Evolutionary conservation across 2,888 invertebrate genomes (phyloP).

Genomic region (Heliconius aoede): DNA sequence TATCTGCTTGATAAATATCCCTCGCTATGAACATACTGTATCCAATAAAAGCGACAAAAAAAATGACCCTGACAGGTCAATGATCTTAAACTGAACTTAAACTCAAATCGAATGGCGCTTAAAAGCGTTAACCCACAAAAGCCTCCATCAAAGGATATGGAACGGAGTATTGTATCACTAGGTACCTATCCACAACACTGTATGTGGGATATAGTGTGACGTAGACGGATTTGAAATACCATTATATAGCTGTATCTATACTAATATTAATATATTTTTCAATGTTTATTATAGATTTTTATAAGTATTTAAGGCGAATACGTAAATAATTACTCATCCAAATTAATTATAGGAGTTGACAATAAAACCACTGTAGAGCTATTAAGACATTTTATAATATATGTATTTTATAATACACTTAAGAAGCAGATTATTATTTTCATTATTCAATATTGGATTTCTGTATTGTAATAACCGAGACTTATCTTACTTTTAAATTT

Average conservation of each 20-base stretch:
- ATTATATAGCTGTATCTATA: background rate
- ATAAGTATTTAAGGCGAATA: background rate
- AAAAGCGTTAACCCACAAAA: background rate
- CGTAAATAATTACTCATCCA: too few relatives aligned
- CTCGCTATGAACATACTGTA: slow-evolving; percentile 9
- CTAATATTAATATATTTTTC: background rate
- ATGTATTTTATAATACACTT: too few relatives aligned
- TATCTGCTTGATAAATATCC: slow-evolving; percentile 14
- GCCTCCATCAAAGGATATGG: background rate
- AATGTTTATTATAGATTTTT: background rate
- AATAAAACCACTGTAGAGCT: too few relatives aligned
- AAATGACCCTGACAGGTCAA: slow-evolving; percentile 31
- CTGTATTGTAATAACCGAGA: too few relatives aligned
- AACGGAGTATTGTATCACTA: background rate
- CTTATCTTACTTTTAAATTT: too few relatives aligned
- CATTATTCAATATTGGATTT: too few relatives aligned
- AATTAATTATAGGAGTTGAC: too few relatives aligned
- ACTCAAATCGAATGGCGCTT: slow-evolving; percentile 6
- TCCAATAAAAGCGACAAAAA: slow-evolving; percentile 29
- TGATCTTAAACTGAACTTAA: slow-evolving; percentile 29
- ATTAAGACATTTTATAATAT: too few relatives aligned
- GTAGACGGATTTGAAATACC: background rate
- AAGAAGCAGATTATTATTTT: too few relatives aligned
- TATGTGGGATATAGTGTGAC: background rate
- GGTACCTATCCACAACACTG: background rate